Evolutionary conservation across 2,888 invertebrate genomes (phyloP).

Genomic region (Drosophila mimica): DNA sequence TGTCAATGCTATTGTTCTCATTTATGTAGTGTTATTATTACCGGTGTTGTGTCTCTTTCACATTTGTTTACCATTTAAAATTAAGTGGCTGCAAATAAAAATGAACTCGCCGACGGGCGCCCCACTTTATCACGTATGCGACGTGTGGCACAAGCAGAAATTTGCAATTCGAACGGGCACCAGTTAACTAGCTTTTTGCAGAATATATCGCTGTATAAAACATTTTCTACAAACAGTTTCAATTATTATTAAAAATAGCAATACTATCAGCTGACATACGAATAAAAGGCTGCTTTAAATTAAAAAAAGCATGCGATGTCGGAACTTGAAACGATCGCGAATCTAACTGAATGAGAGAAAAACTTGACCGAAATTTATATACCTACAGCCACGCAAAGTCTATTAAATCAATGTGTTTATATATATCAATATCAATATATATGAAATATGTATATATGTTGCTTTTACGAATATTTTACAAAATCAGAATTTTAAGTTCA

Average conservation of each 20-base stretch:
- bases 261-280: neutral
- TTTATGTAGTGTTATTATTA: neutral
- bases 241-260: neutral
- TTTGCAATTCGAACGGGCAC: neutral
- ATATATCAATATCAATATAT: no score
- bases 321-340: neutral
- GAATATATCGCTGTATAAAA: neutral
- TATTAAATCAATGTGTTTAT: neutral
- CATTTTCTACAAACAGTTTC: neutral
- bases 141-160: constrained; percentile 27
- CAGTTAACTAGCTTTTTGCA: neutral
- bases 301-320: neutral
- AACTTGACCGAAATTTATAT: neutral
- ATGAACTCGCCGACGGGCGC: constrained; percentile 11
- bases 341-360: neutral
- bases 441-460: neutral
- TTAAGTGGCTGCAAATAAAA: constrained; percentile 42
- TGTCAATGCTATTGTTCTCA: constrained; percentile 40
- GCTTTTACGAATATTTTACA: neutral
- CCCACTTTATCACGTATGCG: constrained; percentile 48
- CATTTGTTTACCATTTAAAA: constrained; percentile 17
- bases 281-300: neutral
- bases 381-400: neutral
- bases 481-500: neutral
- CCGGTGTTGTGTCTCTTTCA: neutral